Conservation (phyloP, 2,113 vertebrate species). For the Albula glossodonta region DNA sequence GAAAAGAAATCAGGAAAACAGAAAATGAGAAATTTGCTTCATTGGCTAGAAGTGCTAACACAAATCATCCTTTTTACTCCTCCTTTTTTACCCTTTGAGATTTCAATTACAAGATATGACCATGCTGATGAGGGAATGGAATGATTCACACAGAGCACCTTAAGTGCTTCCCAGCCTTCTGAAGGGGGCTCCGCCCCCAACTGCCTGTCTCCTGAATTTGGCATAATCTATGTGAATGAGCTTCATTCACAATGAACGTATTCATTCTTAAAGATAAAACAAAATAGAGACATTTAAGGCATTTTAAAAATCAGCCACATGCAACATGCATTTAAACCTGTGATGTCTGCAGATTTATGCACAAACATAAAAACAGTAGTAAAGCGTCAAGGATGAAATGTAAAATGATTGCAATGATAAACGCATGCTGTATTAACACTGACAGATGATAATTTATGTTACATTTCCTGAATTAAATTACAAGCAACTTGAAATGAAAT, state of each 20-base stretch:
- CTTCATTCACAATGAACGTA: not conserved
- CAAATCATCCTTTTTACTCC: constrained; percentile 64
- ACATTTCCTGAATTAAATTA: constrained; percentile 13
- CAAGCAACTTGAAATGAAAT: no score
- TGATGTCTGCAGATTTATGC: not conserved
- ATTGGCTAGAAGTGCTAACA: constrained; percentile 67
- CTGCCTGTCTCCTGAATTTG: not conserved
- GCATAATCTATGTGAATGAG: not conserved
- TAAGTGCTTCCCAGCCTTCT: not conserved
- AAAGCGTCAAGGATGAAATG: not conserved
- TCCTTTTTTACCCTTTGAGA: constrained; percentile 65
- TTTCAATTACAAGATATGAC: constrained; percentile 37
- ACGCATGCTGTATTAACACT: not conserved
- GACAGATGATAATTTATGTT: constrained; percentile 9
- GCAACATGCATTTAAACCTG: not conserved
- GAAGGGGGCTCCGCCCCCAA: not conserved
- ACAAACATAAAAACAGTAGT: no score
- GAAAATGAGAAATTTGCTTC: constrained; percentile 80
- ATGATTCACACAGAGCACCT: not conserved
- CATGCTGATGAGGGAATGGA: not conserved
- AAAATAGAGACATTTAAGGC: not conserved
- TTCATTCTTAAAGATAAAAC: not conserved
- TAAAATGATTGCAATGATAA: constrained; percentile 13
- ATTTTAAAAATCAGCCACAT: not conserved
- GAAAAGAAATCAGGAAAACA: constrained; percentile 71